These are phyloP conservation scores for Lethenteron camtschaticum DNA, from an alignment of 2,113 vertebrate genomes.

Conservation along the genomic window DNA sequence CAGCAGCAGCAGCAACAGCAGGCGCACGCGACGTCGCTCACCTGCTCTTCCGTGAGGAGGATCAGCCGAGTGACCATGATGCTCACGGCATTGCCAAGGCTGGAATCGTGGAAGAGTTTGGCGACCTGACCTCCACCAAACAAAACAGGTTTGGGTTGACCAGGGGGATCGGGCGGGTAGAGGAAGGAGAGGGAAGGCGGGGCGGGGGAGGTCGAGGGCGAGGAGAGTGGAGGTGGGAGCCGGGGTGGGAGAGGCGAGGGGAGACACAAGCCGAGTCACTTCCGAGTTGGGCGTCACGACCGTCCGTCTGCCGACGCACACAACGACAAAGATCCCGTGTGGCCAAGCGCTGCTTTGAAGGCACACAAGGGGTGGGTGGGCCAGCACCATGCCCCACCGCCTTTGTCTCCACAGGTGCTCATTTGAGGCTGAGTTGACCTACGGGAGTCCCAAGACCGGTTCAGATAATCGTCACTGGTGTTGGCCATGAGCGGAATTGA, in stretches of 20 bases:
- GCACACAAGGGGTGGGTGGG: no score
- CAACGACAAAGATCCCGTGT: no score
- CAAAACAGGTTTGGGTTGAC: neutral
- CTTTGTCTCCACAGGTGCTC: no score
- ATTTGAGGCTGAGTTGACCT: no score
- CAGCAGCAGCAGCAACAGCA: neutral
- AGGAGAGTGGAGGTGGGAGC: neutral
- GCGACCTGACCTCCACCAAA: slow-evolving; percentile 99
- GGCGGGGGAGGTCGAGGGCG: neutral
- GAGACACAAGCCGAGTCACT: neutral
- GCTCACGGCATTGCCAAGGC: slow-evolving; percentile 92
- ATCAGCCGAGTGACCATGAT: slow-evolving; percentile 85
- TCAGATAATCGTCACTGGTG: no score
- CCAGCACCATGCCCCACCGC: no score
- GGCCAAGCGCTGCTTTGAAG: no score
- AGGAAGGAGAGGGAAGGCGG: neutral
- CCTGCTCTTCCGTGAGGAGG: slow-evolving; percentile 91
- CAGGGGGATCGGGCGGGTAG: neutral
- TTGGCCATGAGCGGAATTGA: no score
- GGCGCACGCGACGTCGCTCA: slow-evolving; percentile 14
- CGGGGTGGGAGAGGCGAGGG: neutral
- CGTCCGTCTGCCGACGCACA: no score
- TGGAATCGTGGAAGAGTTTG: slow-evolving; percentile 99
- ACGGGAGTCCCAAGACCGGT: no score
- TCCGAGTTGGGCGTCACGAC: no score